Percentiles rank a stretch among this genome's conserved stretches.
phyloP scores from a whole-genome alignment of 2,113 vertebrate species.

The Catharus minimus region DNA sequence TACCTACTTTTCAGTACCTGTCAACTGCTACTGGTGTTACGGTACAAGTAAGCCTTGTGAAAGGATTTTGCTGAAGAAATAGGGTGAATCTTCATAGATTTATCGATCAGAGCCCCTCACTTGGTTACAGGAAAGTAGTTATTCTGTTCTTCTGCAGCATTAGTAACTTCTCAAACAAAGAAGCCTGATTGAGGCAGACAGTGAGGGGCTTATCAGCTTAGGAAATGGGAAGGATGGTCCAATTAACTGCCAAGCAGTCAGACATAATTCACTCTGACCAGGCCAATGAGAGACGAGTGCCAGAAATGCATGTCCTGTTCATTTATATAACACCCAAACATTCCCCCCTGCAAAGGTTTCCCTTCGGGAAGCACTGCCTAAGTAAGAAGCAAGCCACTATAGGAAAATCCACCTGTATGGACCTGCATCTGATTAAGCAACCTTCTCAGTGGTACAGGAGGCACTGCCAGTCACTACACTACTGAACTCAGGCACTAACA shows the following conservation, averaged over 20 bases:
- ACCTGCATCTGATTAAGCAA: neutral
- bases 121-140: conserved; percentile 59
- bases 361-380: neutral
- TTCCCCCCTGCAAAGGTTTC: neutral
- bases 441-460: neutral
- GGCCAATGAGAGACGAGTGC: conserved; percentile 53
- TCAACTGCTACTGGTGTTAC: neutral
- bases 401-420: neutral
- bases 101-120: neutral
- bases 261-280: conserved; percentile 72
- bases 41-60: neutral
- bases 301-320: conserved; percentile 26
- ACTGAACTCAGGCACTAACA: neutral
- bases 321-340: conserved; percentile 44
- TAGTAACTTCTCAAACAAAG: conserved; percentile 77
- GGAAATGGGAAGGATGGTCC: conserved; percentile 74
- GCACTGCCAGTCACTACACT: rapidly evolving
- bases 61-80: conserved; percentile 23
- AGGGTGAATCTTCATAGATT: neutral
- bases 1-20: conserved; percentile 14
- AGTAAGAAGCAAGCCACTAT: neutral
- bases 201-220: conserved; percentile 79
- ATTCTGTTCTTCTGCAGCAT: conserved; percentile 59
- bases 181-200: conserved; percentile 74
- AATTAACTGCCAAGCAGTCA: conserved; percentile 76